These are phyloP conservation scores for Lymantria dispar DNA, from an alignment of 2,888 invertebrate genomes.

Conservation along the genomic window DNA sequence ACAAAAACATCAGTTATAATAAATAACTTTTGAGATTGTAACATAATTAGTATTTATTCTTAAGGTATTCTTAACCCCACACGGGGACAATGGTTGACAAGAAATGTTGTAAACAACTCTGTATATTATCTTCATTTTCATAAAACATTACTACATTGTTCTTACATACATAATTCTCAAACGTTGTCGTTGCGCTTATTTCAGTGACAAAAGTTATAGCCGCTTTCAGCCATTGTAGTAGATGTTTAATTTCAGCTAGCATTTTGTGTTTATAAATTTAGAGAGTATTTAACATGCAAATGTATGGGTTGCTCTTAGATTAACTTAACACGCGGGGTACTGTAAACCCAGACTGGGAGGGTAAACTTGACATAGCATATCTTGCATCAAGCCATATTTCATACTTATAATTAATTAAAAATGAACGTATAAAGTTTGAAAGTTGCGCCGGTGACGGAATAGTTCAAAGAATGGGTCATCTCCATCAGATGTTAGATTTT, in stretches of 20 bases:
- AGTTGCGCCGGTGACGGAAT: no score
- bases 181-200: conserved; percentile 6
- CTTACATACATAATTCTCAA: neutral
- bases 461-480: no score
- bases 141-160: conserved; percentile 16
- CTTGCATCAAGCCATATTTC: neutral
- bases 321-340: conserved; percentile 9
- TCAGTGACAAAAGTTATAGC: conserved; percentile 8
- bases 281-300: conserved; percentile 18
- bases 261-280: conserved; percentile 13
- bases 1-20: no score
- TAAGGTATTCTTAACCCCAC: no score
- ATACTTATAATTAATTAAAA: no score
- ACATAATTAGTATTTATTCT: no score
- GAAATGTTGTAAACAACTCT: no score
- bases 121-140: neutral
- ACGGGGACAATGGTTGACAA: no score
- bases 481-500: no score
- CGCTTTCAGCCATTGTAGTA: neutral
- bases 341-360: conserved; percentile 4
- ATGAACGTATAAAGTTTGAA: no score
- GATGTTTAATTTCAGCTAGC: conserved; percentile 7
- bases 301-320: conserved; percentile 20
- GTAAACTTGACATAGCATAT: neutral
- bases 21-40: no score